phyloP scores from a whole-genome alignment of 2,888 invertebrate genomes.

The Eucera pruinosa region DNA sequence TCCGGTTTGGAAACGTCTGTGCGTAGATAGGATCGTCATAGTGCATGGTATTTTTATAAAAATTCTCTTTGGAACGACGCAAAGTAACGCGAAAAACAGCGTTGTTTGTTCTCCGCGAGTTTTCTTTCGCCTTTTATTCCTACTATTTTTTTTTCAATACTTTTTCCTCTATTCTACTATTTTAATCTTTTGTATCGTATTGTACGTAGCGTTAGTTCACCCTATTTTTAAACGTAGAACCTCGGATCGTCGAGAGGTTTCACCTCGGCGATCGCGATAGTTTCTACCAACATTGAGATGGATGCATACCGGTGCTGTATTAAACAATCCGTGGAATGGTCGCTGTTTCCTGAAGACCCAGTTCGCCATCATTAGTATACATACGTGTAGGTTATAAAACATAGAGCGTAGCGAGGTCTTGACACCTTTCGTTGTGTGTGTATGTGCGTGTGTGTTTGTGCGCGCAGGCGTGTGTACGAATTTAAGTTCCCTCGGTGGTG shows the following conservation, averaged over 20 bases:
- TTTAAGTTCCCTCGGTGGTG: slow-evolving; percentile 60
- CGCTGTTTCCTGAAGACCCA: slow-evolving; percentile 56
- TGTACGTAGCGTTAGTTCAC: slow-evolving; percentile 39
- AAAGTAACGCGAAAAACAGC: slow-evolving; percentile 42
- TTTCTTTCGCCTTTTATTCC: not conserved
- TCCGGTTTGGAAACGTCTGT: slow-evolving; percentile 42
- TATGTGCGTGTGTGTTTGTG: too few species aligned
- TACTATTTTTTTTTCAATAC: not conserved
- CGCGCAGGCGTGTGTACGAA: slow-evolving; percentile 53
- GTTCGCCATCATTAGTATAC: slow-evolving; percentile 58
- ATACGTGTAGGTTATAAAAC: slow-evolving; percentile 54
- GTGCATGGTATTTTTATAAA: slow-evolving; percentile 68
- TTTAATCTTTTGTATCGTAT: slow-evolving; percentile 28
- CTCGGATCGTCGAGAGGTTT: not conserved
- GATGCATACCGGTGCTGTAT: slow-evolving; percentile 66
- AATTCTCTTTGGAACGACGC: slow-evolving; percentile 43
- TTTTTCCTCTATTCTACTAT: slow-evolving; percentile 12
- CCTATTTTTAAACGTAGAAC: slow-evolving; percentile 28
- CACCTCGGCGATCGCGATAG: slow-evolving; percentile 16
- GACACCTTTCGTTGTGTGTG: slow-evolving; percentile 61
- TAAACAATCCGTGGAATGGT: slow-evolving; percentile 57
- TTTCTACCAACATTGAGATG: slow-evolving; percentile 49
- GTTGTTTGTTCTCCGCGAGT: slow-evolving; percentile 28
- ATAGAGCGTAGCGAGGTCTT: slow-evolving; percentile 63
- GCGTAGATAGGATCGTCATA: slow-evolving; percentile 62